Percentiles rank a stretch among this genome's conserved stretches.
These are phyloP conservation scores for Eubasilissa splendida DNA, from an alignment of 2,888 invertebrate species.

Conservation along the genomic window DNA sequence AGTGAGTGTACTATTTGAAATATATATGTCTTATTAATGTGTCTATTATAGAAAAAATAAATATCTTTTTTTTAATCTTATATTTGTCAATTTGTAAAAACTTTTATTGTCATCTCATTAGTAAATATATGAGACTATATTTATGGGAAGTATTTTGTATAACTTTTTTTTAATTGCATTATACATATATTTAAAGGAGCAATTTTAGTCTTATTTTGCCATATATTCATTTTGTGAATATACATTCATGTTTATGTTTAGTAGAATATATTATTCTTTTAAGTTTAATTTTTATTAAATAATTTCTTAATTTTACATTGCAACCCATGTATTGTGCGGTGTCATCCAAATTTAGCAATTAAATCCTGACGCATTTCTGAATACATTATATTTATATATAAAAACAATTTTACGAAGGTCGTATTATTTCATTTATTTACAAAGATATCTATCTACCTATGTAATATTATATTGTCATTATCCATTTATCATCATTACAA, in stretches of 20 bases:
- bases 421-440: slow-evolving; percentile 5
- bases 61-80: slow-evolving; percentile 10
- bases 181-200: slow-evolving; percentile 19
- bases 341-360: neutral
- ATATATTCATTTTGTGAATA: slow-evolving; percentile 48
- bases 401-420: neutral
- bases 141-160: slow-evolving; percentile 8
- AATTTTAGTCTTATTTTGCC: slow-evolving; percentile 49
- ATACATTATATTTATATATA: slow-evolving; percentile 6
- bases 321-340: neutral
- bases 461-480: neutral
- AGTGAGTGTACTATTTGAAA: slow-evolving; percentile 15
- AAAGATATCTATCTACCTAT: neutral
- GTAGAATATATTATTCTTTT: slow-evolving; percentile 46
- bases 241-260: slow-evolving; percentile 36
- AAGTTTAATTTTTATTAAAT: slow-evolving; percentile 18
- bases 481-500: too few relatives aligned
- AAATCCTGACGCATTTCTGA: neutral
- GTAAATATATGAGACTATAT: neutral
- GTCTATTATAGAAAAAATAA: slow-evolving; percentile 1
- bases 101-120: neutral
- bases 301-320: slow-evolving; percentile 23
- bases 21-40: slow-evolving; percentile 21
- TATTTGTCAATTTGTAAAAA: slow-evolving; percentile 23
- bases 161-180: neutral